phyloP scores from a whole-genome alignment of 2,888 invertebrate species.

The Lithophane leautieri region DNA sequence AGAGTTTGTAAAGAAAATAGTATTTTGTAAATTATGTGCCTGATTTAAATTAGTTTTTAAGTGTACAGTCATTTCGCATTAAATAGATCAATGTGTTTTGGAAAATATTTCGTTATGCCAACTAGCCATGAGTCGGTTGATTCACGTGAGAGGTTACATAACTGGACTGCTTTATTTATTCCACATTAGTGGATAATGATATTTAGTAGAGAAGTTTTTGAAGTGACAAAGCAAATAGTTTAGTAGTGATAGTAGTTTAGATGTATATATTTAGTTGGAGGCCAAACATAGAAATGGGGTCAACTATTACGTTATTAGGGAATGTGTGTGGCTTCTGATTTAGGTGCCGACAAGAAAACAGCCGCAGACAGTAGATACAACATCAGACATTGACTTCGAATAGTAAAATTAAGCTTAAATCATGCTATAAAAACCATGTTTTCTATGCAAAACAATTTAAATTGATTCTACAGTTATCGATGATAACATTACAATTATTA shows the following conservation, averaged over 20 bases:
- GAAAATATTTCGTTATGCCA: constrained; percentile 20
- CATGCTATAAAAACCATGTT: not conserved
- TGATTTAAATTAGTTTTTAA: constrained; percentile 35
- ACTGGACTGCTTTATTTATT: constrained; percentile 34
- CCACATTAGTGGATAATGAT: constrained; percentile 39
- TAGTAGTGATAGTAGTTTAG: constrained; percentile 59
- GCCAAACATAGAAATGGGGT: constrained; percentile 67
- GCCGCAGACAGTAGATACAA: constrained; percentile 2
- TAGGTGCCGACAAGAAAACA: constrained; percentile 56
- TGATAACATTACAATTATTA: not conserved
- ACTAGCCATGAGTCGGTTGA: constrained; percentile 40
- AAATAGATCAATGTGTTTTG: constrained; percentile 26
- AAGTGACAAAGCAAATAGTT: constrained; percentile 56
- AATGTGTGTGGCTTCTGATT: constrained; percentile 48
- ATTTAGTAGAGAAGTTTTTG: constrained; percentile 46
- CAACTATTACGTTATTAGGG: constrained; percentile 70
- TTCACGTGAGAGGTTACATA: constrained; percentile 46
- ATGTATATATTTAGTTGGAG: constrained; percentile 69
- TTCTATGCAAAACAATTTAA: not conserved
- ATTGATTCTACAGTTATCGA: not conserved
- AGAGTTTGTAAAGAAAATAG: constrained; percentile 12
- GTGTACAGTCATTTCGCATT: constrained; percentile 20
- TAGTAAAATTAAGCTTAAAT: not conserved
- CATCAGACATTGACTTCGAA: not conserved
- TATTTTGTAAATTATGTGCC: constrained; percentile 18